phyloP scores from a whole-genome alignment of 2,797 vertebrate genomes.

The Hypotaenidia okinawae region DNA sequence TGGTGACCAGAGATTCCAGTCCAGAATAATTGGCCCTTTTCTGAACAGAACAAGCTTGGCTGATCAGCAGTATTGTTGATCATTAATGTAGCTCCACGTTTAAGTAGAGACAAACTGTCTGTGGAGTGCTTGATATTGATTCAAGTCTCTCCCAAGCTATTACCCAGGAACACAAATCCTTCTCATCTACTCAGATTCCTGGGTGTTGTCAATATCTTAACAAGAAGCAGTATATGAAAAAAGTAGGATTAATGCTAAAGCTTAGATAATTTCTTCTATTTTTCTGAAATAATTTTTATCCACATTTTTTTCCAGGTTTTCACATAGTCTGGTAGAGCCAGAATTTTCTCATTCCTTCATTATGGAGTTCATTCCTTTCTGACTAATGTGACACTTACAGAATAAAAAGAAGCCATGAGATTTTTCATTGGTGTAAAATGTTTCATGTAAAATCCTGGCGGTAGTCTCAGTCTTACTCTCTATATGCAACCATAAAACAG shows the following conservation, averaged over 20 bases:
- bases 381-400: background rate
- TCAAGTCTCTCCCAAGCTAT: background rate
- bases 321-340: background rate
- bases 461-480: background rate
- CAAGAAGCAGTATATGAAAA: background rate
- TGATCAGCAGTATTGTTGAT: background rate
- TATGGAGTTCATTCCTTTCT: background rate
- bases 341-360: background rate
- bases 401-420: background rate
- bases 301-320: background rate
- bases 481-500: background rate
- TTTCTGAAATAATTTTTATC: background rate
- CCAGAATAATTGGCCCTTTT: background rate
- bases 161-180: background rate
- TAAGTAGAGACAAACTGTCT: background rate
- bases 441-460: background rate
- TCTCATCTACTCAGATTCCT: background rate
- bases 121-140: background rate
- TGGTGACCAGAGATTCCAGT: background rate
- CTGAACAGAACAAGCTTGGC: background rate
- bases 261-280: background rate
- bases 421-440: background rate
- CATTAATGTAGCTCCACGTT: background rate
- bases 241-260: background rate
- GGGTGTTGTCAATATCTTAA: background rate